Evolutionary conservation across 2,888 invertebrate genomes (phyloP), one percentile per base, ranked within the genome.

Genomic region (Caenorhabditis virilis): DNA sequence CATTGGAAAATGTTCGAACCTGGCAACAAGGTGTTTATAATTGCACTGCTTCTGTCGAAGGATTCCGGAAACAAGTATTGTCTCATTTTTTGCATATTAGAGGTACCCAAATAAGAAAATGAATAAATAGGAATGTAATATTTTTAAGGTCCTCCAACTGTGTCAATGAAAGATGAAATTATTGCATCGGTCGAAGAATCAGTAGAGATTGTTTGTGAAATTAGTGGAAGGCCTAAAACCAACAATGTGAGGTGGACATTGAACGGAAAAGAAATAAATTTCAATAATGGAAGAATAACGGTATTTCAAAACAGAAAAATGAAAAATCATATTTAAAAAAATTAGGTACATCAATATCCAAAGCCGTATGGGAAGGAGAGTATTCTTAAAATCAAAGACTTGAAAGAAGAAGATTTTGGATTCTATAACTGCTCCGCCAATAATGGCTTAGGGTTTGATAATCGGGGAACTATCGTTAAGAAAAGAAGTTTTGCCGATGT

Each of bases 401-500:
- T 78, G 26, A 60, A 67, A 42, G 74, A 70, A 42, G 57, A 62
- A 20, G 83, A 83, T 60, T 80, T 78, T 55, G 83, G 80, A 13
- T 35, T 60, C n/a, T 83, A 80, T 72, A 83, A 83, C 54, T 83
- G 83, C 48, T 68, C 82, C 2, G 83, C 82, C 2, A 71, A 74
- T 27, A 83, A 82, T 51, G 79, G 76, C 16, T 52, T 76, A 15
- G 82, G 82, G 2, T 53, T 43, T 42, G 73, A 76, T 16, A 59
- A 46, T 6, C 26, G 54, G 30, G 67, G 66, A 23, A 60, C 63
- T 2, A 1, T 61, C 18, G 30, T 76, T 23, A 60, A 69, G 23
- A 59, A 71, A 26, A 49, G 57, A 45, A 64, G 53, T 27, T 33
- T 76, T 22, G 13, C 71, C 23, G 74, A 76, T 39, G 36, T 56